phyloP scores from a whole-genome alignment of 2,113 vertebrate species.

The Bujurquina vittata region DNA sequence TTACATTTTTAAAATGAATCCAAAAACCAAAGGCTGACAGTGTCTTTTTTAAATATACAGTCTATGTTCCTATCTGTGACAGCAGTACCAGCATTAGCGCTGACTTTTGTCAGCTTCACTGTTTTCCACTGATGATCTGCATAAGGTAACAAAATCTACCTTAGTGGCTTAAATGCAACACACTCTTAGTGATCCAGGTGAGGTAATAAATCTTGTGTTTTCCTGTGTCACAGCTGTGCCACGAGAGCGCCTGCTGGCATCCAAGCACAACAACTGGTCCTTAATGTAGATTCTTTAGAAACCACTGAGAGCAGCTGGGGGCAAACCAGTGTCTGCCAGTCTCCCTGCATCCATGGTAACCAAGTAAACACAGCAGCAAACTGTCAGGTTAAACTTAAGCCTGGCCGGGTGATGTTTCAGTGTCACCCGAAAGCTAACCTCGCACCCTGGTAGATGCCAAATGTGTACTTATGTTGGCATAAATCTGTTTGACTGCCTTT shows the following conservation, averaged over 20 bases:
- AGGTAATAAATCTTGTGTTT: slow-evolving; percentile 62
- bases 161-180: background rate
- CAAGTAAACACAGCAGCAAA: slow-evolving; percentile 82
- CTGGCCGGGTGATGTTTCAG: slow-evolving; percentile 77
- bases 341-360: slow-evolving; percentile 80
- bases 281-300: slow-evolving; percentile 84
- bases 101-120: background rate
- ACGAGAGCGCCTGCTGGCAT: slow-evolving; percentile 76
- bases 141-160: slow-evolving; percentile 8
- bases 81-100: background rate
- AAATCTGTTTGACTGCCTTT: slow-evolving; percentile 71
- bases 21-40: background rate
- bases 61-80: background rate
- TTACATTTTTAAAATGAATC: background rate
- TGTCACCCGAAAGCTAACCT: slow-evolving; percentile 77
- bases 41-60: background rate
- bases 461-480: slow-evolving; percentile 60
- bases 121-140: background rate
- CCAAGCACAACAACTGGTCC: slow-evolving; percentile 85
- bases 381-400: slow-evolving; percentile 82
- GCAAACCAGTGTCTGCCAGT: slow-evolving; percentile 81
- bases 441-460: slow-evolving; percentile 68
- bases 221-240: slow-evolving; percentile 67
- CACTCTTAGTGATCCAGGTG: slow-evolving; percentile 56
- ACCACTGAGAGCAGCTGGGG: slow-evolving; percentile 85